These are phyloP conservation scores for Masticophis lateralis DNA, from an alignment of 2,797 vertebrate species.

Conservation along the genomic window DNA sequence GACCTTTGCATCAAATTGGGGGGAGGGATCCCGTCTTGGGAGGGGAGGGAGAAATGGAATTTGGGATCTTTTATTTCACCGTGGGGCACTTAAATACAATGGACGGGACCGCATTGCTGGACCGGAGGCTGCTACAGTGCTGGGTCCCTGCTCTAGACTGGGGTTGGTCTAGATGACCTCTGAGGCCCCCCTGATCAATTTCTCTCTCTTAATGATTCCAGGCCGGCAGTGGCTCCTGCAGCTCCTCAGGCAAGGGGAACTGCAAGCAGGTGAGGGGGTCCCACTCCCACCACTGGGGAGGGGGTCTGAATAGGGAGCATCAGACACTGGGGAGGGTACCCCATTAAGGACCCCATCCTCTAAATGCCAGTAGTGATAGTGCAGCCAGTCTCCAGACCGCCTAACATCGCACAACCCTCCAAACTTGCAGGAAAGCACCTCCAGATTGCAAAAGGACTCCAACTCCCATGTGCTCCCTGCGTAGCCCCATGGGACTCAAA, in stretches of 20 bases:
- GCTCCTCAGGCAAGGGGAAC: no score
- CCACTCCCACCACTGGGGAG: no score
- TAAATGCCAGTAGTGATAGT: neutral
- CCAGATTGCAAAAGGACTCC: neutral
- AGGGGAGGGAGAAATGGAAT: no score
- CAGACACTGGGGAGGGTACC: no score
- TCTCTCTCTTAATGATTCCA: neutral
- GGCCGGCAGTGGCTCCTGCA: neutral
- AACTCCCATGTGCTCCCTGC: neutral
- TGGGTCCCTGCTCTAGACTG: neutral
- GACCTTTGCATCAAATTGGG: neutral
- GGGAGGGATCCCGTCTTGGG: no score
- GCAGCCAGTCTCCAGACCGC: neutral
- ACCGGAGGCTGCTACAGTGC: neutral
- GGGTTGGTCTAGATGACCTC: neutral
- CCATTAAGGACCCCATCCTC: neutral
- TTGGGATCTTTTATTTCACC: neutral
- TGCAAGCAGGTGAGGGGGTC: neutral
- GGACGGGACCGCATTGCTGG: no score
- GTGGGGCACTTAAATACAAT: no score
- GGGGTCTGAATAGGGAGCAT: neutral
- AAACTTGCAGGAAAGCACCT: neutral
- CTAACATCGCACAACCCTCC: neutral
- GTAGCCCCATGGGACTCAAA: neutral
- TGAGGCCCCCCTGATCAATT: no score